Evolutionary conservation across 2,113 vertebrate species (phyloP).

Genomic region (Colaptes auratus): DNA sequence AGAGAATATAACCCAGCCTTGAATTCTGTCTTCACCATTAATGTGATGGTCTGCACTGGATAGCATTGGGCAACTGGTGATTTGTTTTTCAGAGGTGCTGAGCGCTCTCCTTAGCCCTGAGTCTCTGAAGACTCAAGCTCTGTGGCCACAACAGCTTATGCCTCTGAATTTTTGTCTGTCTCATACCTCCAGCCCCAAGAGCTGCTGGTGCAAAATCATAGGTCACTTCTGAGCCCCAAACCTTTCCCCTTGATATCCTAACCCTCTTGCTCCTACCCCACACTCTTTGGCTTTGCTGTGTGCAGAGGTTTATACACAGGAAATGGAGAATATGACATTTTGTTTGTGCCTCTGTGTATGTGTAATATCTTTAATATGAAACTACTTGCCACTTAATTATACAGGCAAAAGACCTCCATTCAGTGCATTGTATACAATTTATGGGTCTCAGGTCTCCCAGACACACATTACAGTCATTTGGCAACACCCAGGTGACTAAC

Average conservation of each 20-base stretch:
- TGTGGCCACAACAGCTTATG: not conserved
- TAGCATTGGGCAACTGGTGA: rapidly evolving
- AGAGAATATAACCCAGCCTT: not conserved
- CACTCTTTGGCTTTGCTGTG: not conserved
- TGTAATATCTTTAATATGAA: slow-evolving; percentile 71
- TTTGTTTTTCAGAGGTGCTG: not conserved
- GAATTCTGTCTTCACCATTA: not conserved
- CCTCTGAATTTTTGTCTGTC: not conserved
- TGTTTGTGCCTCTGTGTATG: slow-evolving; percentile 59
- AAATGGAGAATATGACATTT: slow-evolving; percentile 67
- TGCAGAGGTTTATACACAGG: slow-evolving; percentile 49
- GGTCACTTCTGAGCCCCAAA: not conserved
- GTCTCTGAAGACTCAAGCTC: not conserved
- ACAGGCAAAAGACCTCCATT: slow-evolving; percentile 68
- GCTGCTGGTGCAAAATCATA: not conserved
- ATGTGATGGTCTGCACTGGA: not conserved
- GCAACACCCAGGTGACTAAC: slow-evolving; percentile 70
- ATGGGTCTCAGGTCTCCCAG: slow-evolving; percentile 67
- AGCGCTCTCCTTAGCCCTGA: not conserved
- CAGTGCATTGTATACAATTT: slow-evolving; percentile 65
- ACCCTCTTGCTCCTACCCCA: not conserved
- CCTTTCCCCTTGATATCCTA: not conserved
- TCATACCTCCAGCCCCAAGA: not conserved
- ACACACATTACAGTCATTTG: slow-evolving; percentile 33
- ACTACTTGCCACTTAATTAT: slow-evolving; percentile 70